These are phyloP conservation scores for Asarcornis scutulata DNA, from an alignment of 2,113 vertebrate genomes.

Conservation along the genomic window DNA sequence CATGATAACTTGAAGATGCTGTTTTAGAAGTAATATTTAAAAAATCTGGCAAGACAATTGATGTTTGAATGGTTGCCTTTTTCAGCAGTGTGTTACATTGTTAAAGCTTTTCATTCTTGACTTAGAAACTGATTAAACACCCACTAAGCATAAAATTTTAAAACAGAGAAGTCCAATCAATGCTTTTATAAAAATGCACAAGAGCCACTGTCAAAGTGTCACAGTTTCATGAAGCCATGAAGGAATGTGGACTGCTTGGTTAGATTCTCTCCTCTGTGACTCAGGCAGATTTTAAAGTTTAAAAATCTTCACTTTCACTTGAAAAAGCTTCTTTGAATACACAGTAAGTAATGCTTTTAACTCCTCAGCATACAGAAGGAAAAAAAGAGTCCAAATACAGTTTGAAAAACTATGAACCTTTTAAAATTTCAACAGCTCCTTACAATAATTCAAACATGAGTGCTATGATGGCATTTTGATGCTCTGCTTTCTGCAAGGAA, in stretches of 20 bases:
- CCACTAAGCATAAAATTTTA: background rate
- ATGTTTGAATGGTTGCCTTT: background rate
- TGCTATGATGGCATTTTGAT: background rate
- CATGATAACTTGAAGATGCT: background rate
- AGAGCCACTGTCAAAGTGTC: background rate
- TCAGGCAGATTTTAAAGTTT: slow-evolving; percentile 51
- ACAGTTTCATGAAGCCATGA: background rate
- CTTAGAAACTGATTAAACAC: background rate
- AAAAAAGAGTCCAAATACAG: background rate
- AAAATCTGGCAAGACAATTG: background rate
- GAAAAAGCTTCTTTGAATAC: slow-evolving; percentile 19
- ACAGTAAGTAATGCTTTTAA: slow-evolving; percentile 48
- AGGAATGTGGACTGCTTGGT: background rate
- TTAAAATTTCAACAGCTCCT: slow-evolving; percentile 46
- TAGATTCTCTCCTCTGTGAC: slow-evolving; percentile 3
- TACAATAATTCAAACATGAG: background rate
- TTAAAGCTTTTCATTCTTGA: background rate
- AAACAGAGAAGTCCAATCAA: background rate
- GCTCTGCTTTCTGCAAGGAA: background rate
- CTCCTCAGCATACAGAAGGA: background rate
- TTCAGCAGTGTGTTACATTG: background rate
- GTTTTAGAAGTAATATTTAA: background rate
- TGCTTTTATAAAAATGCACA: background rate
- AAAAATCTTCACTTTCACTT: slow-evolving; percentile 57
- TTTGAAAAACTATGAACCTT: slow-evolving; percentile 13